phyloP scores from a whole-genome alignment of 2,888 invertebrate species.

The Punctoribates punctum region DNA sequence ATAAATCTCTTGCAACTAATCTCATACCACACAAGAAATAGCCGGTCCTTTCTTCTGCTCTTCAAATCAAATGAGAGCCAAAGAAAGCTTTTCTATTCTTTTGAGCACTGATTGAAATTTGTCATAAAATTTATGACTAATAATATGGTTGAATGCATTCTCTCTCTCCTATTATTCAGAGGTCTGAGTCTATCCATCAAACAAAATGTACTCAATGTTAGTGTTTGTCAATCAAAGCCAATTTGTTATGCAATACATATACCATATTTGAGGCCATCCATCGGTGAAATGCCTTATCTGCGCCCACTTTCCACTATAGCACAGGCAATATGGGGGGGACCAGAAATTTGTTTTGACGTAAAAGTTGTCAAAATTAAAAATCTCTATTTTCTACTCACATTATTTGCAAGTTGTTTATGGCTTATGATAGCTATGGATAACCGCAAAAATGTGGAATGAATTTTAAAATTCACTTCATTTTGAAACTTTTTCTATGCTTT shows the following conservation, averaged over 20 bases:
- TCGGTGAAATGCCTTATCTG: not conserved
- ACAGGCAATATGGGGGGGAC: not conserved
- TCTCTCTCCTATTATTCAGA: not conserved
- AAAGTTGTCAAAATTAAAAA: too few relatives aligned
- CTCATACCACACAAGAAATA: not conserved
- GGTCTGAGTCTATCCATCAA: not conserved
- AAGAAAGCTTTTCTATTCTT: not conserved
- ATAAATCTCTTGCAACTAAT: not conserved
- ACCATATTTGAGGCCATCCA: too few relatives aligned
- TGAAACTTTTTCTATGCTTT: too few relatives aligned
- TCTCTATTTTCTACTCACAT: too few relatives aligned
- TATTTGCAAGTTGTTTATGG: too few relatives aligned
- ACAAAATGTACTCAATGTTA: constrained; percentile 9
- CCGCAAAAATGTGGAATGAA: too few relatives aligned
- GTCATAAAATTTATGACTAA: constrained; percentile 13
- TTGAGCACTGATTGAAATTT: constrained; percentile 8
- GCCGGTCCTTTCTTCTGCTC: not conserved
- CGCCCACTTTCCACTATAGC: not conserved
- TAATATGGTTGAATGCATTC: constrained; percentile 5
- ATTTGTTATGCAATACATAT: not conserved
- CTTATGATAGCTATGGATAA: too few relatives aligned
- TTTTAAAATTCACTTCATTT: too few relatives aligned
- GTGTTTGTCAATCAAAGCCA: constrained; percentile 13
- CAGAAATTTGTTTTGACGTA: too few relatives aligned
- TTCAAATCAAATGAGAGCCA: too few relatives aligned